Percentiles rank a stretch among this genome's conserved stretches.
Evolutionary conservation across 2,797 vertebrate genomes (phyloP).

Genomic region (Sebastes paucispinis): DNA sequence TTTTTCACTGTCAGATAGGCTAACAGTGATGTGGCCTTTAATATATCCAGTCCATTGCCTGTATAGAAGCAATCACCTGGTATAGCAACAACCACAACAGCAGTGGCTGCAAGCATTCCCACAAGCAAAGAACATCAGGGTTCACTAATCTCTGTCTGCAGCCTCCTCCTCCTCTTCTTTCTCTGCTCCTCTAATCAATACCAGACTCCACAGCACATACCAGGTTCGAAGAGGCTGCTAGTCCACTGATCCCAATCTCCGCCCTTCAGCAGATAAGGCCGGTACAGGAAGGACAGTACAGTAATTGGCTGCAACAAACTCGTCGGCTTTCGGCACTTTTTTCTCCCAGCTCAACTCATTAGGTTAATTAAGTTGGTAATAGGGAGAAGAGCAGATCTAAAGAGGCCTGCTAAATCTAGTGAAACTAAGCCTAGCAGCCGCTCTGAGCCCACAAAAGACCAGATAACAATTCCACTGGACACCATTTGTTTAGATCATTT

Average conservation of each 20-base stretch:
- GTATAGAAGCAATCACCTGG: conserved; percentile 6
- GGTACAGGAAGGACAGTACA: conserved; percentile 57
- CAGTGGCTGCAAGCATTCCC: conserved; percentile 12
- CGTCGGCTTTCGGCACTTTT: conserved; percentile 37
- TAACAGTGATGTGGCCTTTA: conserved; percentile 13
- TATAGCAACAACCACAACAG: conserved; percentile 20
- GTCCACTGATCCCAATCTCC: conserved; percentile 69
- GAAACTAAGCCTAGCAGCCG: conserved; percentile 19
- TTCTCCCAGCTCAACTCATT: conserved; percentile 54
- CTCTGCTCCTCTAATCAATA: conserved; percentile 65
- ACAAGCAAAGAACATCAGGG: conserved; percentile 47
- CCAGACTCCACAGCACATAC: conserved; percentile 52
- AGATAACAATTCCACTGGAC: conserved; percentile 12
- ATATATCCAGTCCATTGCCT: conserved; percentile 1
- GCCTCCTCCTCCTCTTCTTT: conserved; percentile 37
- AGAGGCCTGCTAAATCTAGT: conserved; percentile 23
- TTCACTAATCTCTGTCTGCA: conserved; percentile 60
- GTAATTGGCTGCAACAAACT: conserved; percentile 69
- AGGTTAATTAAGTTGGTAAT: conserved; percentile 66
- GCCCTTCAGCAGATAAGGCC: conserved; percentile 63
- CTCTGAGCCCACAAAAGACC: neutral
- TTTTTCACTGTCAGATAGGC: neutral
- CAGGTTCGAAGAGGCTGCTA: conserved; percentile 45
- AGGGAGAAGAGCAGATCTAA: conserved; percentile 44
- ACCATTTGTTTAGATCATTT: neutral